A percentile compares a stretch with the other conserved stretches of the same genome.
phyloP scores from a whole-genome alignment of 92 coral and sea anemone genomes.

The Isaurus tuberculatus region DNA sequence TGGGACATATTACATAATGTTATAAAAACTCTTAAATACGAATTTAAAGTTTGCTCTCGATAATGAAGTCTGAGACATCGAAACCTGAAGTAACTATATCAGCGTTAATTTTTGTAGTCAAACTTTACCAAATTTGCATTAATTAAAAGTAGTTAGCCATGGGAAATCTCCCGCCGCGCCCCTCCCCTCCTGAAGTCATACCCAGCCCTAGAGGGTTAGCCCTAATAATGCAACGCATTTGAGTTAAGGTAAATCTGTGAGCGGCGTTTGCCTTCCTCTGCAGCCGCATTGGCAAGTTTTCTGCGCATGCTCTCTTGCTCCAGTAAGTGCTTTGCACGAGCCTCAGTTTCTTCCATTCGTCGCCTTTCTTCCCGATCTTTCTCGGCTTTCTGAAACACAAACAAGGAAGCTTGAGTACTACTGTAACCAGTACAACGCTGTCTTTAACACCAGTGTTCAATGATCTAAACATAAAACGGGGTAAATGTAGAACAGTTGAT shows the following conservation, averaged over 20 bases:
- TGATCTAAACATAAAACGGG: neutral
- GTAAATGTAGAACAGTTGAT: too few relatives aligned
- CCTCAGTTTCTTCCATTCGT: constrained; percentile 68
- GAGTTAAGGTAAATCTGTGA: constrained; percentile 62
- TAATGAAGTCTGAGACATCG: too few relatives aligned
- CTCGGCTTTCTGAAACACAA: constrained; percentile 74
- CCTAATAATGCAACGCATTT: constrained; percentile 9
- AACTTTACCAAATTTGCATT: too few relatives aligned
- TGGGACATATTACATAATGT: too few relatives aligned
- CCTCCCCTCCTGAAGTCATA: neutral
- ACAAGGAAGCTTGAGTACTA: neutral
- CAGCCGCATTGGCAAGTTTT: constrained; percentile 70
- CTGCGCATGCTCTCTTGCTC: constrained; percentile 22
- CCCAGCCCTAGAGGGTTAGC: neutral
- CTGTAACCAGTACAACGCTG: neutral
- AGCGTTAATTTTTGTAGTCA: too few relatives aligned
- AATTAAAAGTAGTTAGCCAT: too few relatives aligned
- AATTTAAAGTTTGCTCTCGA: too few relatives aligned
- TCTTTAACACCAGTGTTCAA: neutral
- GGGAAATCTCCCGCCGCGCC: too few relatives aligned
- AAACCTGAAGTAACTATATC: too few relatives aligned
- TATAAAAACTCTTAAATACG: too few relatives aligned
- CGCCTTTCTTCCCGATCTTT: constrained; percentile 68
- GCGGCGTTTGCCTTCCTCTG: constrained; percentile 80
- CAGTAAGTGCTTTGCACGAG: constrained; percentile 56